Evolutionary conservation across 2,888 invertebrate species (phyloP).

Genomic region (Antitype chi): DNA sequence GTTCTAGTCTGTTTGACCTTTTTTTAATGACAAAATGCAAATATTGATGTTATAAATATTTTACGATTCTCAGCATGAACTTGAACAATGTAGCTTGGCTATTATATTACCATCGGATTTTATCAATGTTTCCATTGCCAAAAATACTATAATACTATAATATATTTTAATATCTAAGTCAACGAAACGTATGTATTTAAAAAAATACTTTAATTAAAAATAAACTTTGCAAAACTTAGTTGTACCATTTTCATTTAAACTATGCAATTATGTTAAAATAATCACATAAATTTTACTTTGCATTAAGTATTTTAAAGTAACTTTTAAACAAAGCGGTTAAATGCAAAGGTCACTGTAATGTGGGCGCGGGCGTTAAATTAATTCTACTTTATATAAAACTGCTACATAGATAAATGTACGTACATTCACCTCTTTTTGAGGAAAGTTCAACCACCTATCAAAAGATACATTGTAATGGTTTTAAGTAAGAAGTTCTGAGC

Average conservation of each 20-base stretch:
- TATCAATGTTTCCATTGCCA: neutral
- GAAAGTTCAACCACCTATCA: constrained; percentile 49
- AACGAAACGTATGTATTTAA: neutral
- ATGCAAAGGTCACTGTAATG: constrained; percentile 26
- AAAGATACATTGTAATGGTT: constrained; percentile 24
- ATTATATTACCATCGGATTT: too few relatives aligned
- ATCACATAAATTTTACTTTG: constrained; percentile 32
- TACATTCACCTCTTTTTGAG: constrained; percentile 53
- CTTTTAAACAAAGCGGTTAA: constrained; percentile 28
- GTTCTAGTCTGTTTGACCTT: neutral
- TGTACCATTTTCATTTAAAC: constrained; percentile 25
- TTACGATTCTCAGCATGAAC: neutral
- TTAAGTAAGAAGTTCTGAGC: constrained; percentile 13
- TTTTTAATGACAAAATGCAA: too few relatives aligned
- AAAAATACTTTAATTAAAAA: neutral
- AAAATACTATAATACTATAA: too few relatives aligned
- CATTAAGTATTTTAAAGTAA: constrained; percentile 11
- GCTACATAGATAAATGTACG: constrained; percentile 21
- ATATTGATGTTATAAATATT: neutral
- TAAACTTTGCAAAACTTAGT: constrained; percentile 8
- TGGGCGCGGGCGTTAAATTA: constrained; percentile 24
- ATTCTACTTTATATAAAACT: constrained; percentile 44
- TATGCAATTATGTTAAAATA: constrained; percentile 35
- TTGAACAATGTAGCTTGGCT: neutral
- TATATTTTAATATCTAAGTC: neutral